Evolutionary conservation across 1,140 invertebrate genomes (phyloP).

Genomic region (Drosophila sulfurigaster): DNA sequence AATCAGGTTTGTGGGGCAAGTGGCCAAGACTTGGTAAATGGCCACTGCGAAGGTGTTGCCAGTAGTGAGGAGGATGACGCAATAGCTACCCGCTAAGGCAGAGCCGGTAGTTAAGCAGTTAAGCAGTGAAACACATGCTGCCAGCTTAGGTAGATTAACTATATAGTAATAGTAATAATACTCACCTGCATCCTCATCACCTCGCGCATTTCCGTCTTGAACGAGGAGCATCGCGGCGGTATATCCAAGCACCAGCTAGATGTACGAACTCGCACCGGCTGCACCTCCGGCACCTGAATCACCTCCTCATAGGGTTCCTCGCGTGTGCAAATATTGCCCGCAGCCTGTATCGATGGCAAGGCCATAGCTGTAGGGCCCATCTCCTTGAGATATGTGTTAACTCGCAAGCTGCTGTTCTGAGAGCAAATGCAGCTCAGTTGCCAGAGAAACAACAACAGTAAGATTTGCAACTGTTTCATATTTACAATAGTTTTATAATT

Average conservation of each 20-base stretch:
- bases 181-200: slow-evolving; percentile 86
- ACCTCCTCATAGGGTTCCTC: slow-evolving; percentile 86
- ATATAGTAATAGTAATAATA: slow-evolving; percentile 10
- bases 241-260: slow-evolving; percentile 90
- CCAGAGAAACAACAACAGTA: slow-evolving; percentile 11
- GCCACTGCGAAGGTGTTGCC: slow-evolving; percentile 70
- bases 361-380: slow-evolving; percentile 43
- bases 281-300: slow-evolving; percentile 86
- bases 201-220: slow-evolving; percentile 87
- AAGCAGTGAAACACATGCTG: slow-evolving; percentile 53
- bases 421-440: slow-evolving; percentile 1
- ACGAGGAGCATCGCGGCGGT: slow-evolving; percentile 89
- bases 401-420: slow-evolving; percentile 62
- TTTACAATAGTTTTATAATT: background rate
- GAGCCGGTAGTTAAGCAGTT: slow-evolving; percentile 52
- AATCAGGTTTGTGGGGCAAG: slow-evolving; percentile 76
- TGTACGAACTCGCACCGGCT: slow-evolving; percentile 88
- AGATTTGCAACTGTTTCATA: slow-evolving; percentile 17
- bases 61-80: slow-evolving; percentile 42
- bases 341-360: slow-evolving; percentile 57
- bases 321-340: slow-evolving; percentile 73
- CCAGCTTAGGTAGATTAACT: background rate
- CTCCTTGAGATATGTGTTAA: slow-evolving; percentile 69
- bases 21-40: slow-evolving; percentile 54
- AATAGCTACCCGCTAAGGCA: slow-evolving; percentile 64